Conservation (phyloP, 1,140 invertebrate genomes). For the Cephus cinctus region DNA sequence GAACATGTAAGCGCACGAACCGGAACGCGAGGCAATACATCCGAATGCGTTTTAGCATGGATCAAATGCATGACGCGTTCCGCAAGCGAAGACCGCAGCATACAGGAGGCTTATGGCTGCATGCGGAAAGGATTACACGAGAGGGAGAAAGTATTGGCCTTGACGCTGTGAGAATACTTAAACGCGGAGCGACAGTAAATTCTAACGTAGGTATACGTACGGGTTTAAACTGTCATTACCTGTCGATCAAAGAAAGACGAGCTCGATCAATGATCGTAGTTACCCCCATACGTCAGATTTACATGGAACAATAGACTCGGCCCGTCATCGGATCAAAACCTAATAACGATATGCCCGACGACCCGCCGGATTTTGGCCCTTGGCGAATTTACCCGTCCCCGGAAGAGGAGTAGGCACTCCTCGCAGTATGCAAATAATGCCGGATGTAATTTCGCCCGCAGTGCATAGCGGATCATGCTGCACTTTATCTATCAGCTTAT, state of each 20-base stretch:
- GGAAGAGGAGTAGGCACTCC: too few relatives aligned
- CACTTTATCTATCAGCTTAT: too few relatives aligned
- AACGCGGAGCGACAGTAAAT: conserved; percentile 25
- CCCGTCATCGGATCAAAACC: conserved; percentile 41
- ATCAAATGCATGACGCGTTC: conserved; percentile 44
- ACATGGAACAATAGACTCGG: conserved; percentile 37
- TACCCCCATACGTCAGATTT: conserved; percentile 49
- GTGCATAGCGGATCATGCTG: too few relatives aligned
- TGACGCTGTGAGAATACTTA: conserved; percentile 19
- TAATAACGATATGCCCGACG: conserved; percentile 38
- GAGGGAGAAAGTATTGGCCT: conserved; percentile 22
- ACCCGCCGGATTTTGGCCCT: conserved; percentile 33
- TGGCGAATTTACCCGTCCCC: too few relatives aligned
- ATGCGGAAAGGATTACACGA: conserved; percentile 41
- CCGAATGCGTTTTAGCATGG: conserved; percentile 45
- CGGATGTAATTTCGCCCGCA: too few relatives aligned
- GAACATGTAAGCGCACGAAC: too few relatives aligned
- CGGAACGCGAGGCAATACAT: too few relatives aligned
- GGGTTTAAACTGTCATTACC: conserved; percentile 46
- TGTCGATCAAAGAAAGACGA: conserved; percentile 43
- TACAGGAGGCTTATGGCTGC: conserved; percentile 39
- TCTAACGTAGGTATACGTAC: conserved; percentile 23
- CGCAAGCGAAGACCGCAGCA: conserved; percentile 12
- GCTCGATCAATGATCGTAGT: conserved; percentile 43
- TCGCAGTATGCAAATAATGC: too few relatives aligned